Percentiles rank a stretch among this genome's conserved stretches.
phyloP scores from a whole-genome alignment of 2,113 vertebrate species.

The Oreocharis arfaki region DNA sequence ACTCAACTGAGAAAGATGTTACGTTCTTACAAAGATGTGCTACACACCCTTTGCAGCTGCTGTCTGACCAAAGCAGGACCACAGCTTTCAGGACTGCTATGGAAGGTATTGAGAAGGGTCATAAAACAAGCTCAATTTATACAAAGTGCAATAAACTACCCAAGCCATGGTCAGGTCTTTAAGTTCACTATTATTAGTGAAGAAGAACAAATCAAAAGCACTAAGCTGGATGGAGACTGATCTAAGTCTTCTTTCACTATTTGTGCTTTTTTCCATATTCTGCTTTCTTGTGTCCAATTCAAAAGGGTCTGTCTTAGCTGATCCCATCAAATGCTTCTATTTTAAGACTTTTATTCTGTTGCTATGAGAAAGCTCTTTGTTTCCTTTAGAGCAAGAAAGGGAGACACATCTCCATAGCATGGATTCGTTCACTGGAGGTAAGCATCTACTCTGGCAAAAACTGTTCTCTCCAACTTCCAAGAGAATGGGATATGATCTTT shows the following conservation, averaged over 20 bases:
- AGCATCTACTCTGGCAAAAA: background rate
- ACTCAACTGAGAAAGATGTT: background rate
- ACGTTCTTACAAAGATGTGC: background rate
- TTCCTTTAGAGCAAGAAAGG: background rate
- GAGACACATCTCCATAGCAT: background rate
- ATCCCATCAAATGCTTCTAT: background rate
- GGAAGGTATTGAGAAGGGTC: background rate
- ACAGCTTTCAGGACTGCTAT: background rate
- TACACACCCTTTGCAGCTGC: background rate
- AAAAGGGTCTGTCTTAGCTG: background rate
- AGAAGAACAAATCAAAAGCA: background rate
- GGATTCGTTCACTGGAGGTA: background rate
- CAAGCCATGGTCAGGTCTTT: background rate
- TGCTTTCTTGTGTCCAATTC: background rate
- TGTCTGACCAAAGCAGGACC: background rate
- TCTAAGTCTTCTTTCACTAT: background rate
- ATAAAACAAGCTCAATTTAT: background rate
- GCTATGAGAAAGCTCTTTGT: background rate
- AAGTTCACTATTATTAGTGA: background rate
- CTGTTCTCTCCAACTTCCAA: background rate
- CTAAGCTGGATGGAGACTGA: background rate
- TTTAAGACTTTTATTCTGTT: background rate
- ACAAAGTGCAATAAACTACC: background rate
- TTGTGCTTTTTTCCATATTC: constrained; percentile 58
- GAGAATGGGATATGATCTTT: background rate